These are phyloP conservation scores for Zosterops pallidus DNA, from an alignment of 2,113 vertebrate species.

Conservation along the genomic window DNA sequence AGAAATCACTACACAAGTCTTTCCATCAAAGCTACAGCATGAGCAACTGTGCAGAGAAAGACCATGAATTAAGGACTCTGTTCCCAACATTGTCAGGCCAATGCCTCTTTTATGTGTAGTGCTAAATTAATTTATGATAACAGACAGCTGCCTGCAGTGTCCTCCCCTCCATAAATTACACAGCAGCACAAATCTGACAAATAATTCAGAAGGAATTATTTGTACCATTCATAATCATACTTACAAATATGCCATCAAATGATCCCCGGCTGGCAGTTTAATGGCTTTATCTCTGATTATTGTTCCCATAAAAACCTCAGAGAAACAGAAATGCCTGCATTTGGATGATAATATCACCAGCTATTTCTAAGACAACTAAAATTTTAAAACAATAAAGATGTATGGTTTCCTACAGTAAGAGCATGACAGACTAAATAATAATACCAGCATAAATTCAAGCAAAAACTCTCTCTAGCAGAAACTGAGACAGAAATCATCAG, in stretches of 20 bases:
- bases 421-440: constrained; percentile 34
- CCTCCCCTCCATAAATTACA: background rate
- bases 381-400: constrained; percentile 56
- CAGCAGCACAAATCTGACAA: background rate
- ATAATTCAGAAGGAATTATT: constrained; percentile 28
- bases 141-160: background rate
- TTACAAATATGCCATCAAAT: constrained; percentile 6
- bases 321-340: constrained; percentile 38
- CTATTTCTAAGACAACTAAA: constrained; percentile 46
- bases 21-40: background rate
- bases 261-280: constrained; percentile 37
- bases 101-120: background rate
- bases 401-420: constrained; percentile 44
- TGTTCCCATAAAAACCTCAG: constrained; percentile 46
- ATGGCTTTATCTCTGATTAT: constrained; percentile 54
- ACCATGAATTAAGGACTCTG: background rate
- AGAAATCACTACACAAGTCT: background rate
- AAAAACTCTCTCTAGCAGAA: background rate
- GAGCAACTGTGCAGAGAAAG: background rate
- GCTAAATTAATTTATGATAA: constrained; percentile 16
- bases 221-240: constrained; percentile 1
- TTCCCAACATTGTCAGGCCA: background rate
- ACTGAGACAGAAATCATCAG: background rate
- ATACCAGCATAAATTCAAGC: constrained; percentile 2
- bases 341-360: constrained; percentile 41